Base-by-base conservation (phyloP, 2,113 vertebrate genomes). In the Diphyllodes magnificus region DNA sequence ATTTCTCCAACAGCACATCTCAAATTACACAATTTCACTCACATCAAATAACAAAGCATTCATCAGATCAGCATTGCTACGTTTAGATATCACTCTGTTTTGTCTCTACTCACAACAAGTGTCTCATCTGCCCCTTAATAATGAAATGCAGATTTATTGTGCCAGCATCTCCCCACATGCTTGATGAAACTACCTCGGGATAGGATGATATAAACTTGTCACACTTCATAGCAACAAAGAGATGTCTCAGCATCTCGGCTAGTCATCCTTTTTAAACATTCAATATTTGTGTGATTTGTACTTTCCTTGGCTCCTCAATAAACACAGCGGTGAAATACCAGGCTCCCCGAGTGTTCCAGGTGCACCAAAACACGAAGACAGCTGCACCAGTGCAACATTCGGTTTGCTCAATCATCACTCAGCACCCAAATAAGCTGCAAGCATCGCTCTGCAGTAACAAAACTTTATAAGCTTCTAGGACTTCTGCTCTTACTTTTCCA, bases 21-120 rank as follows among this genome's bases (percentile, higher is more conserved):
- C 53, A 7, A 75, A n/a, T 40, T 18, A 49, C 7, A 13, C 27
- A 65, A 39, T 54, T 65, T 27, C 39, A 47, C 35, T 59, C 44
- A 49, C 21, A 57, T 16, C 30, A 72, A 66, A 19, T 10, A 82
- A n/a, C 5, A 76, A 33, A 82, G 33, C 33, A 57, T 9, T 45
- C 6, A 51, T 24, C 60, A 59, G n/a, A 33, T 10, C 63, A 88
- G 24, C 22, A 53, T 0, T 8, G 11, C 39, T 56, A 22, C 0
- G 0, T 35, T 90, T 20, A 35, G 40, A 8, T 30, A 77, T 13
- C 50, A 69, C 70, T 14, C 51, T 77, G 53, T 35, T 83, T 54
- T 53, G 35, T 20, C 21, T 61, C 63, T 83, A 12, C 24, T 65
- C 53, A 69, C 49, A 72, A 37, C 30, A 85, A 57, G 25, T 6